Base-by-base conservation (phyloP, 2,113 vertebrate species). In the Forbesichthys agassizii region DNA sequence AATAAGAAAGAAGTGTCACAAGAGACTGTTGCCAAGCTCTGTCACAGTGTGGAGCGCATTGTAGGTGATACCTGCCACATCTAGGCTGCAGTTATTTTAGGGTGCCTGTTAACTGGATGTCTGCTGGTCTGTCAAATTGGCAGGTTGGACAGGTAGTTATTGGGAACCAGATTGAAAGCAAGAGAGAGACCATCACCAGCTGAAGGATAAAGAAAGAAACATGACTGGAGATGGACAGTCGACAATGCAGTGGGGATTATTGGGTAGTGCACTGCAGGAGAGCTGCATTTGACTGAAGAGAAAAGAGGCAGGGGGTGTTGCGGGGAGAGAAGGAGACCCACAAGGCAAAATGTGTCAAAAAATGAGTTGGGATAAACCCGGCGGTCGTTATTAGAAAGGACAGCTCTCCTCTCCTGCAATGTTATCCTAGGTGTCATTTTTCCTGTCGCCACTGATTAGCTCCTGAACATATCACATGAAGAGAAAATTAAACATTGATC, bases 401-500 rank as follows among this genome's bases (percentile, higher is more conserved):
- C 60, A 33, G 53, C 13, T 51, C 11, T 16, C 75, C 73, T 71
- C 64, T 62, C 56, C 85, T 90, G 81, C 84, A 91, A 91, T 91
- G 84, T 78, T 90, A 92, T 89, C 91, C 89, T 86, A 85, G 81
- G 84, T 91, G 89, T 92, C 90, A 91, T 91, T 89, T 89, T 90
- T 78, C 74, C 81, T 81, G 81, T 90, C 66, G 51, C 81, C 75
- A 77, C 84, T 88, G 90, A 92, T 93, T 93, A 92, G 90, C 83
- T 70, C 71, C 75, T 76, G 85, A 88, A 89, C 90, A 90, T 87
- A 88, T 92, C 87, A 92, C 86, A 86, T 86, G 86, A 81, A 80
- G 77, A 90, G 90, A 91, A 92, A 93, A 93, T 93, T 89, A 92
- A 92, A 92, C 91, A 93, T 93, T 92, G 92, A 93, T 93, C 88